Evolutionary conservation across 2,113 vertebrate genomes (phyloP), one percentile per base, ranked within the genome.

Genomic region (Alligator sinensis): DNA sequence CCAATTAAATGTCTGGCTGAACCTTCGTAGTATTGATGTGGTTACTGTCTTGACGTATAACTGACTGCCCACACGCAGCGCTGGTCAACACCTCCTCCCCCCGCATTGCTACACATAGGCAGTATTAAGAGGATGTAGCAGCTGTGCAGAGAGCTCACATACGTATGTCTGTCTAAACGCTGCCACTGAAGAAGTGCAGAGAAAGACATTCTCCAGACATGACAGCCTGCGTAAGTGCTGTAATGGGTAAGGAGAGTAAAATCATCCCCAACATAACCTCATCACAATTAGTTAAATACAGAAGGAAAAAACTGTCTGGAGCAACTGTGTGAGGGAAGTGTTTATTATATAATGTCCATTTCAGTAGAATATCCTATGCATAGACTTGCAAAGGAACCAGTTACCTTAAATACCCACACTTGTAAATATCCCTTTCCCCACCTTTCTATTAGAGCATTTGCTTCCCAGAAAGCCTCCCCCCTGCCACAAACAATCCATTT

Each of bases 401-500:
- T 11, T 80, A n/a, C 54, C 16, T 89, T 74, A 68, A 82, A 63
- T 16, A 78, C 3, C 77, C 61, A 63, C 6, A 75, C 1, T 11
- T 74, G 28, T 77, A 57, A 3, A 15, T 87, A 74, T 87, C 5
- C 13, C 70, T 80, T 76, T 72, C 63, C 2, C 0, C 61, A 63
- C n/a, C 77, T 24, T 25, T 28, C 9, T 13, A 1, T 5, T 2
- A 19, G 19, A 72, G 76, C 82, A 21, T 55, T 79, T 58, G 1
- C 55, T 64, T 54, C 76, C 77, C 64, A 16, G 34, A 86, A 91
- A 95, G 92, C 75, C 17, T 58, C 78, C 88, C 87, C 38, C 85
- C 1, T 0, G 2, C 11, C 2, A 0, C 89, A 90, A n/a, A 0
- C 2, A 13, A 30, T 2, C 63, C 59, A 19, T 81, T 84, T 88